phyloP scores from a whole-genome alignment of 1,140 invertebrate species.

The Eulimnadia texana region DNA sequence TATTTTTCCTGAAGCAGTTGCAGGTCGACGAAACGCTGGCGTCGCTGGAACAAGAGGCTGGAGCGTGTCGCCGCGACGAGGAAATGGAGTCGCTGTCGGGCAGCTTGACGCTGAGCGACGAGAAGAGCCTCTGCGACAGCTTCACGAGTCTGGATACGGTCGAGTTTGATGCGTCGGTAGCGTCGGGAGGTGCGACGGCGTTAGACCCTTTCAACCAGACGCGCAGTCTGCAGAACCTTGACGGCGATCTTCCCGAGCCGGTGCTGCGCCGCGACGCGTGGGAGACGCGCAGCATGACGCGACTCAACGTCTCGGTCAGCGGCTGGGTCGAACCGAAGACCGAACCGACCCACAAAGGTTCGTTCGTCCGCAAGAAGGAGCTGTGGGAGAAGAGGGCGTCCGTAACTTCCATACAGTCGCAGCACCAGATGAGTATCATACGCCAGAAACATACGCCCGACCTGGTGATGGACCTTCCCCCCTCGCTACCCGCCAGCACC shows the following conservation, averaged over 20 bases:
- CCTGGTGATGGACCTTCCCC: slow-evolving; percentile 72
- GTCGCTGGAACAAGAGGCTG: too few relatives aligned
- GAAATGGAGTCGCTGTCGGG: slow-evolving; percentile 5
- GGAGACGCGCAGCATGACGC: slow-evolving; percentile 31
- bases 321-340: slow-evolving; percentile 15
- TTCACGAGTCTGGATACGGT: slow-evolving; percentile 14
- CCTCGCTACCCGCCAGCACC: slow-evolving; percentile 32
- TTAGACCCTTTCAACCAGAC: background rate
- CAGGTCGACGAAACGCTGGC: background rate
- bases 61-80: too few relatives aligned
- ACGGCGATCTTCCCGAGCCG: background rate
- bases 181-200: background rate
- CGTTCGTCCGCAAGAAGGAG: slow-evolving; percentile 38
- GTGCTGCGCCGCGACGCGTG: slow-evolving; percentile 10
- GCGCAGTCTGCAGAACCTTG: slow-evolving; percentile 7
- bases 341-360: slow-evolving; percentile 20
- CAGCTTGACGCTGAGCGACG: slow-evolving; percentile 13
- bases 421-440: background rate
- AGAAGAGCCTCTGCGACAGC: slow-evolving; percentile 10
- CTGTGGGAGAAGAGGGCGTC: slow-evolving; percentile 44
- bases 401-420: slow-evolving; percentile 22
- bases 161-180: background rate
- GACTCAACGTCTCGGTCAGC: slow-evolving; percentile 9
- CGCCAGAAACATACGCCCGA: slow-evolving; percentile 61
- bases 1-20: background rate